These are phyloP conservation scores for Sycophila texana DNA, from an alignment of 2,888 invertebrate species.

Conservation along the genomic window DNA sequence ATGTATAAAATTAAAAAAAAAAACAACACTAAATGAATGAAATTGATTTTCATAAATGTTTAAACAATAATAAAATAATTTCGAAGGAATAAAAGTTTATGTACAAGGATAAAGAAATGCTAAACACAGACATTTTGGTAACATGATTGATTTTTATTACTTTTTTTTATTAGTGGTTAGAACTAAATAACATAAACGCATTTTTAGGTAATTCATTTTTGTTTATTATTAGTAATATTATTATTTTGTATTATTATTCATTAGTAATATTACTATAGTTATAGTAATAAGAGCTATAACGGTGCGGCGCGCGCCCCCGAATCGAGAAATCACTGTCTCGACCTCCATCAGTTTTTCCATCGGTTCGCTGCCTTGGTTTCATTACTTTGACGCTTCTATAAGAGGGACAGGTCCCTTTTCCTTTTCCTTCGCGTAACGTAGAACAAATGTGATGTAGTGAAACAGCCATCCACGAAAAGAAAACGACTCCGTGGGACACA, in stretches of 20 bases:
- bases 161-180: conserved; percentile 69
- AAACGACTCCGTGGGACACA: not conserved
- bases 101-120: conserved; percentile 21
- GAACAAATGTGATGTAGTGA: not conserved
- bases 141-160: conserved; percentile 73
- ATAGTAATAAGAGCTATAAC: conserved; percentile 72
- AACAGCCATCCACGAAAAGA: not conserved
- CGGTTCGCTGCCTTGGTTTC: conserved; percentile 40
- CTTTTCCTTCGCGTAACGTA: conserved; percentile 8
- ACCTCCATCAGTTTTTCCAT: conserved; percentile 53
- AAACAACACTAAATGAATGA: too few species aligned
- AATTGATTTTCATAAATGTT: too few species aligned
- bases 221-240: conserved; percentile 68
- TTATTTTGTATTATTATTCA: conserved; percentile 55
- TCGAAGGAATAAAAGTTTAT: not conserved
- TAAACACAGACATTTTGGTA: conserved; percentile 63
- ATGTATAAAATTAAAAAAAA: too few species aligned
- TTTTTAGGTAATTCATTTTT: conserved; percentile 69
- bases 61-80: not conserved
- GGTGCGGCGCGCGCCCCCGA: conserved; percentile 67
- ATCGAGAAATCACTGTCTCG: conserved; percentile 51
- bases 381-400: conserved; percentile 24
- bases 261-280: conserved; percentile 57
- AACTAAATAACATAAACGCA: conserved; percentile 75
- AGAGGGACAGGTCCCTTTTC: conserved; percentile 7